phyloP scores from a whole-genome alignment of 2,113 vertebrate species.

The Anser cygnoides region DNA sequence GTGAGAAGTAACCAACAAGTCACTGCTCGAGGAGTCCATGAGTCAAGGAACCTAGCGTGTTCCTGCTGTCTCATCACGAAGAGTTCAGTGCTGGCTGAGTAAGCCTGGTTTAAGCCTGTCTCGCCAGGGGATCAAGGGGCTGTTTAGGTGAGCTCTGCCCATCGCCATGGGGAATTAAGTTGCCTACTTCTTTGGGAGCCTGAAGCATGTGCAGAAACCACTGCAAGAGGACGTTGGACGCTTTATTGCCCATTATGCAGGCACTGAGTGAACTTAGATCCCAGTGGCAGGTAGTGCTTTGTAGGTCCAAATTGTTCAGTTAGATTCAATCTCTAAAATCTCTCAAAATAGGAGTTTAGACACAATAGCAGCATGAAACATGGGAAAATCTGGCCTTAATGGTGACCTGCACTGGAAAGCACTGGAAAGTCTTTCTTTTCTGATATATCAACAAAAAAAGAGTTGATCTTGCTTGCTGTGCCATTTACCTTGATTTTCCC shows the following conservation, averaged over 20 bases:
- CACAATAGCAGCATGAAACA: not conserved
- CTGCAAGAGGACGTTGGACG: accelerated
- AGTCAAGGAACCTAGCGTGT: not conserved
- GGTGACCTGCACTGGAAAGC: not conserved
- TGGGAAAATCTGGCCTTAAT: not conserved
- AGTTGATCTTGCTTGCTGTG: not conserved
- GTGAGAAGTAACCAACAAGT: not conserved
- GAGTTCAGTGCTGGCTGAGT: not conserved
- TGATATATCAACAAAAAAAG: not conserved
- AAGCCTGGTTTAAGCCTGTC: not conserved
- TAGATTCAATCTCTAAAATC: not conserved
- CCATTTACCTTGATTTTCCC: not conserved
- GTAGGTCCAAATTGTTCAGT: not conserved
- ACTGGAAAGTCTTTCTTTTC: not conserved
- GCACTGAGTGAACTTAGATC: not conserved
- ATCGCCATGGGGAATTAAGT: not conserved
- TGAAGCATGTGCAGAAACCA: not conserved
- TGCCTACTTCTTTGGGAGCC: not conserved
- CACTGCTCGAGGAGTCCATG: not conserved
- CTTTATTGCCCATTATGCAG: not conserved
- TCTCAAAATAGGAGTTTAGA: not conserved
- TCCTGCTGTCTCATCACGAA: not conserved
- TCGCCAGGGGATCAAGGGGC: not conserved
- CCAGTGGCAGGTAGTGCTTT: not conserved
- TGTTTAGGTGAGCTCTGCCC: not conserved